A percentile compares a stretch with the other conserved stretches of the same genome.
Conservation (phyloP, 2,797 vertebrate species). For the Myripristis murdjan region DNA sequence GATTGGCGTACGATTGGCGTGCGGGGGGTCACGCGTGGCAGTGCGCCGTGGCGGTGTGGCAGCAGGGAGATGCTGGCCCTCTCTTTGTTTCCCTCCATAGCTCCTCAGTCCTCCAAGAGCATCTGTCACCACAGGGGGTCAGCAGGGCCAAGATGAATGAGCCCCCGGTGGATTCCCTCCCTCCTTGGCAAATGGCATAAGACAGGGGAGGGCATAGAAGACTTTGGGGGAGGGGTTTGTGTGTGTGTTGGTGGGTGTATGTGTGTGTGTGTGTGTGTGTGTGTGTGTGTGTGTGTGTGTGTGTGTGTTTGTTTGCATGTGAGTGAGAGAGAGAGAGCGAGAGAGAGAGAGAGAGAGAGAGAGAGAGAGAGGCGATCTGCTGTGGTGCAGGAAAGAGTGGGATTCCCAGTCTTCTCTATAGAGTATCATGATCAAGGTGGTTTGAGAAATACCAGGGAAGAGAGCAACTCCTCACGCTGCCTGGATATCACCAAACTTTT, state of each 20-base stretch:
- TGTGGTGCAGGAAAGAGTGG: slow-evolving; percentile 80
- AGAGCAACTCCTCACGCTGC: slow-evolving; percentile 55
- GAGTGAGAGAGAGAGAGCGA: slow-evolving; percentile 68
- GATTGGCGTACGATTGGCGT: slow-evolving; percentile 25
- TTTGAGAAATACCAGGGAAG: slow-evolving; percentile 72
- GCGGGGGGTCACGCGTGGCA: slow-evolving; percentile 80
- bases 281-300: slow-evolving; percentile 74
- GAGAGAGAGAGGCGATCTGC: slow-evolving; percentile 68
- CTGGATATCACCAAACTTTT: slow-evolving; percentile 51
- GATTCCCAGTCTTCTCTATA: slow-evolving; percentile 87
- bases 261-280: slow-evolving; percentile 49
- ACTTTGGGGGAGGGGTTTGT: slow-evolving; percentile 78
- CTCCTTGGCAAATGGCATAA: slow-evolving; percentile 96
- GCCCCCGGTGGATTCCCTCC: slow-evolving; percentile 91
- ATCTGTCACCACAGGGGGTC: slow-evolving; percentile 95
- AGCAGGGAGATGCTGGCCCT: slow-evolving; percentile 83
- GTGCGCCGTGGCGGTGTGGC: slow-evolving; percentile 79
- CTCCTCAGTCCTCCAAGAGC: slow-evolving; percentile 91
- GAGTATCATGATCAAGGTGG: slow-evolving; percentile 83
- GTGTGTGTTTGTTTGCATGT: slow-evolving; percentile 75
- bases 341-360: slow-evolving; percentile 48
- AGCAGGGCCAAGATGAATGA: slow-evolving; percentile 95
- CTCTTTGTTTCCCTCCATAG: slow-evolving; percentile 84
- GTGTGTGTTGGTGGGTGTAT: slow-evolving; percentile 39
- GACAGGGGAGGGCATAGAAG: slow-evolving; percentile 90